Percentiles rank a stretch among this genome's conserved stretches.
phyloP scores from a whole-genome alignment of 2,113 vertebrate genomes.

The Peucedramus taeniatus region DNA sequence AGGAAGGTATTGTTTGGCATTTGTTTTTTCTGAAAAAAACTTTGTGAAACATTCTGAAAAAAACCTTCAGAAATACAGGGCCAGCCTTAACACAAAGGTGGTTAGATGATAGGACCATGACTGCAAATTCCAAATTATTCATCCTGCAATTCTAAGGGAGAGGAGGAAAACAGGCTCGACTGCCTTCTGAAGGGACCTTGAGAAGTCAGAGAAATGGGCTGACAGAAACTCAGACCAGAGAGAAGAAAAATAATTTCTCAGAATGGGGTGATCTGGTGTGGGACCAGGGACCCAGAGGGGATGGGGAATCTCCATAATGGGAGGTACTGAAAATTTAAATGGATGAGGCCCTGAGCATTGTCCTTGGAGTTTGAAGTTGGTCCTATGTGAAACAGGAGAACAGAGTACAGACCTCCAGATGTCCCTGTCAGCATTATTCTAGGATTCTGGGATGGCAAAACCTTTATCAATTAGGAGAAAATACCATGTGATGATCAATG shows the following conservation, averaged over 20 bases:
- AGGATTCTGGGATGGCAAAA: not conserved
- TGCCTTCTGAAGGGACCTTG: not conserved
- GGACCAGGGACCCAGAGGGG: not conserved
- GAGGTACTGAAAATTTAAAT: not conserved
- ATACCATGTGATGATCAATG: not conserved
- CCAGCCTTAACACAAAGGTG: not conserved
- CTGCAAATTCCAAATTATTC: not conserved
- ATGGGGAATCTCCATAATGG: not conserved
- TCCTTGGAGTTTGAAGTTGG: not conserved
- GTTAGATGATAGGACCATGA: not conserved
- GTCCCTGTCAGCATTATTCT: not conserved
- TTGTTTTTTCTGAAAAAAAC: not conserved
- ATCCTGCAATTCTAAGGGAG: not conserved
- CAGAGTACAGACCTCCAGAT: not conserved
- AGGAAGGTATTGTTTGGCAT: not conserved
- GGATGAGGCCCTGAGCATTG: not conserved
- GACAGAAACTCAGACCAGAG: not conserved
- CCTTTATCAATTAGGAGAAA: not conserved
- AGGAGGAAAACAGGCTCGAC: not conserved
- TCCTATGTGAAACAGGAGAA: not conserved
- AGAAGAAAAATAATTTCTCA: not conserved
- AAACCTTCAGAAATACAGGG: not conserved
- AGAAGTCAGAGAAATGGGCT: not conserved
- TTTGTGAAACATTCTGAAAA: too few relatives aligned
- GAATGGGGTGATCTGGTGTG: not conserved